These are phyloP conservation scores for Lithobates pipiens DNA, from an alignment of 2,797 vertebrate species.

Conservation along the genomic window DNA sequence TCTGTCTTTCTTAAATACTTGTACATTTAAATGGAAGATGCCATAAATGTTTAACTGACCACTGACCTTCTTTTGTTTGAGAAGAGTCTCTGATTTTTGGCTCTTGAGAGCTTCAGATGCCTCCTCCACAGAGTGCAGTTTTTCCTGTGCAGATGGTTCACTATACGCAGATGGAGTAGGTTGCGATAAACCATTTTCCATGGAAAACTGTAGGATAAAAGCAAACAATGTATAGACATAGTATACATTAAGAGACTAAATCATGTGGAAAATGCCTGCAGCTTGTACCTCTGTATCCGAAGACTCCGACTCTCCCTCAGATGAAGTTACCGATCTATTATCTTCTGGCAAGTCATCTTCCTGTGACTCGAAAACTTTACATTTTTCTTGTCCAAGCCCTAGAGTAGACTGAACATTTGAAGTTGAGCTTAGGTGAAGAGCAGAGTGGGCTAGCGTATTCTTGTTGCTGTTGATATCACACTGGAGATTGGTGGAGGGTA, in stretches of 20 bases:
- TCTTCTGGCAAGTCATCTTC: not conserved
- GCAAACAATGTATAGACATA: not conserved
- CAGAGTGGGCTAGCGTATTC: not conserved
- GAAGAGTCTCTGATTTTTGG: slow-evolving; percentile 1
- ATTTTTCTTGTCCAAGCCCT: not conserved
- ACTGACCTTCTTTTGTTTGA: slow-evolving; percentile 46
- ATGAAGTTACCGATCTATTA: not conserved
- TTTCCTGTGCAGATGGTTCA: not conserved
- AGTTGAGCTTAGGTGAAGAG: not conserved
- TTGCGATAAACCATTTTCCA: not conserved
- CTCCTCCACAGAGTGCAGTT: not conserved
- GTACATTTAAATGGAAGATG: too few relatives aligned
- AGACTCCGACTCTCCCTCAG: slow-evolving; percentile 1
- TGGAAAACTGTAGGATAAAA: not conserved
- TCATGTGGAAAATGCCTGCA: not conserved
- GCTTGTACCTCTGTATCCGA: slow-evolving; percentile 7
- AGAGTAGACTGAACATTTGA: not conserved
- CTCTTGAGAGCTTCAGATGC: not conserved
- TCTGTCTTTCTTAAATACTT: too few relatives aligned
- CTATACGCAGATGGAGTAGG: not conserved
- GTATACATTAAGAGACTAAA: not conserved
- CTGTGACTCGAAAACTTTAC: not conserved
- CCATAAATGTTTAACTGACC: too few relatives aligned
- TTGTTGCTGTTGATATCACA: not conserved
- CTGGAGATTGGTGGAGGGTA: not conserved